phyloP scores from a whole-genome alignment of 2,797 vertebrate species.

The Botia almorhae region DNA sequence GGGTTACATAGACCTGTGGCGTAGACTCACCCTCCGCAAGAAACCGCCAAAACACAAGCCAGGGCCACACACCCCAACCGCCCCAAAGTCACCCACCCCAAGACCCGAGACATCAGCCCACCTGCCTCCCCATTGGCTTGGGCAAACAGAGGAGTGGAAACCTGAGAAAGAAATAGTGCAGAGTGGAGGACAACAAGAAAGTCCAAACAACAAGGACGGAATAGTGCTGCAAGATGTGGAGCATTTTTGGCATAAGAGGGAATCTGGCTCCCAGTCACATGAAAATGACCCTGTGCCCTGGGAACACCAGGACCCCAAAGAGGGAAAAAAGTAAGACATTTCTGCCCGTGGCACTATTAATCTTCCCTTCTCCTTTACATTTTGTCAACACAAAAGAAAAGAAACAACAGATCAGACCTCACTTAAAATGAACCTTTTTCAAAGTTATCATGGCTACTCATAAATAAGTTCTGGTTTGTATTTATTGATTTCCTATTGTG shows the following conservation, averaged over 20 bases:
- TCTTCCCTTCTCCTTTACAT: not conserved
- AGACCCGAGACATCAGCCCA: slow-evolving; percentile 76
- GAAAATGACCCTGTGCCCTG: slow-evolving; percentile 89
- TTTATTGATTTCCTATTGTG: slow-evolving; percentile 22
- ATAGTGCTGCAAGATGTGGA: slow-evolving; percentile 85
- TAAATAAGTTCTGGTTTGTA: slow-evolving; percentile 10
- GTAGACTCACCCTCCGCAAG: slow-evolving; percentile 81
- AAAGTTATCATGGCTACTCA: not conserved
- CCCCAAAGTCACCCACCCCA: slow-evolving; percentile 75
- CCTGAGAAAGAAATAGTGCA: slow-evolving; percentile 53
- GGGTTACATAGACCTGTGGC: slow-evolving; percentile 84
- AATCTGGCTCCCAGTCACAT: slow-evolving; percentile 70
- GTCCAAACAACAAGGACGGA: slow-evolving; percentile 76
- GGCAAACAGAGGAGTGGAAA: slow-evolving; percentile 44
- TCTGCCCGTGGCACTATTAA: not conserved
- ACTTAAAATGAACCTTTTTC: slow-evolving; percentile 39
- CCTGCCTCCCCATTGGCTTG: slow-evolving; percentile 50
- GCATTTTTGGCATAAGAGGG: slow-evolving; percentile 91
- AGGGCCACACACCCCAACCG: slow-evolving; percentile 78
- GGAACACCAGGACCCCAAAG: slow-evolving; percentile 78
- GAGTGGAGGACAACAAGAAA: slow-evolving; percentile 60
- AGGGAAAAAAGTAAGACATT: slow-evolving; percentile 21
- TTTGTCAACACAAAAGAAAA: not conserved
- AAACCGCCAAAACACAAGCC: slow-evolving; percentile 72
- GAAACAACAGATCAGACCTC: slow-evolving; percentile 49